These are phyloP conservation scores for Gadopsis marmoratus DNA, from an alignment of 2,797 vertebrate genomes.

Conservation along the genomic window DNA sequence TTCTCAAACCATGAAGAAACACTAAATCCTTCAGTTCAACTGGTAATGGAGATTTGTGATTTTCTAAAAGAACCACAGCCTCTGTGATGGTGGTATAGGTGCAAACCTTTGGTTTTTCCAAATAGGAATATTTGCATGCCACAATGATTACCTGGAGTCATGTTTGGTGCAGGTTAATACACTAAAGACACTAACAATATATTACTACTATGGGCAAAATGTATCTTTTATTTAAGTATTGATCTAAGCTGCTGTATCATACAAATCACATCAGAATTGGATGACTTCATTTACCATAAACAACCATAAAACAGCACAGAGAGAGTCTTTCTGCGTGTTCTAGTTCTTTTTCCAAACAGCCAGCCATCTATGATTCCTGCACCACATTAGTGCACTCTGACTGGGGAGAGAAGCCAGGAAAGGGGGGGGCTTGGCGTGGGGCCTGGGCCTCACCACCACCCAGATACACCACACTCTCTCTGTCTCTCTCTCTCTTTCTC, in stretches of 20 bases:
- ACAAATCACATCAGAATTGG: background rate
- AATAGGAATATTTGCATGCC: background rate
- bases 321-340: conserved; percentile 11
- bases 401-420: conserved; percentile 68
- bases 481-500: background rate
- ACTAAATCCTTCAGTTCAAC: background rate
- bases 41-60: background rate
- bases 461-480: conserved; percentile 30
- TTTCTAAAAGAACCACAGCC: background rate
- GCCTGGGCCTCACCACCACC: conserved; percentile 52
- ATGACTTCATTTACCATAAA: background rate
- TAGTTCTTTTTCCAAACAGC: conserved; percentile 60
- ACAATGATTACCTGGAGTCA: too few relatives aligned
- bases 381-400: conserved; percentile 68
- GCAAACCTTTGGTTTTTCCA: background rate
- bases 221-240: background rate
- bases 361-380: conserved; percentile 69
- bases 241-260: background rate
- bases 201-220: background rate
- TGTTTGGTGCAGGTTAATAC: too few relatives aligned
- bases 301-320: background rate
- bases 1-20: background rate
- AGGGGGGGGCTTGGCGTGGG: conserved; percentile 65
- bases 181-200: background rate
- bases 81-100: background rate